Percentiles rank a stretch among this genome's conserved stretches.
Evolutionary conservation across 1,140 invertebrate species (phyloP).

Genomic region (Oscheius sp.): DNA sequence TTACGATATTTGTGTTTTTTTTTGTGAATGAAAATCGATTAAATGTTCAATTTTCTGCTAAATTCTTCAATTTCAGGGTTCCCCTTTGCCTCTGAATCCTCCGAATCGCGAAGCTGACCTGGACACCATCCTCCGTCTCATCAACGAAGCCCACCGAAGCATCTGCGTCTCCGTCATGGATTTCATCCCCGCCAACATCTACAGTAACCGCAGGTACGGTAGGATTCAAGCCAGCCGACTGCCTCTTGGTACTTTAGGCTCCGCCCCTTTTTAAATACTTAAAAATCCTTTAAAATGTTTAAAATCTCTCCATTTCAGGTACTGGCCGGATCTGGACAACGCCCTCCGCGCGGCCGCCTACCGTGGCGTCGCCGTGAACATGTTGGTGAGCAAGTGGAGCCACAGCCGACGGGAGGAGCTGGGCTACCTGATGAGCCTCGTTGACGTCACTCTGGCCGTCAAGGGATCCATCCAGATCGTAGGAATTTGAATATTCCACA

Average conservation of each 20-base stretch:
- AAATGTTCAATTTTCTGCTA: too few relatives aligned
- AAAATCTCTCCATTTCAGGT: slow-evolving; percentile 65
- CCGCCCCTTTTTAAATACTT: too few relatives aligned
- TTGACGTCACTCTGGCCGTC: slow-evolving; percentile 68
- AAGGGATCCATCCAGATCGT: not conserved
- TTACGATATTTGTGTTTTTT: too few relatives aligned
- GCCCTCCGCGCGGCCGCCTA: slow-evolving; percentile 78
- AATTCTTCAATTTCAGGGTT: slow-evolving; percentile 70
- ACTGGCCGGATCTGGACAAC: slow-evolving; percentile 88
- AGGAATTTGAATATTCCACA: slow-evolving; percentile 6
- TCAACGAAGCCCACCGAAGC: slow-evolving; percentile 77
- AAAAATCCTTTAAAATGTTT: too few relatives aligned
- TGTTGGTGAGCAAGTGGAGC: slow-evolving; percentile 84
- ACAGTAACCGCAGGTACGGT: slow-evolving; percentile 62
- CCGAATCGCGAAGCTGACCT: slow-evolving; percentile 78
- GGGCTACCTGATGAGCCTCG: slow-evolving; percentile 77
- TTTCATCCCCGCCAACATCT: slow-evolving; percentile 80
- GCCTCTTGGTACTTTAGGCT: too few relatives aligned
- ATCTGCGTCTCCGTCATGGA: slow-evolving; percentile 95
- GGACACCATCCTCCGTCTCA: slow-evolving; percentile 77
- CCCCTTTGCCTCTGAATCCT: slow-evolving; percentile 80
- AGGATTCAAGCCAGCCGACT: too few relatives aligned
- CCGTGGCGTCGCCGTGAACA: slow-evolving; percentile 72
- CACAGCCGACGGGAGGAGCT: slow-evolving; percentile 75
- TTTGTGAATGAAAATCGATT: too few relatives aligned